phyloP scores from a whole-genome alignment of 2,113 vertebrate genomes.

The Cromileptes altivelis region DNA sequence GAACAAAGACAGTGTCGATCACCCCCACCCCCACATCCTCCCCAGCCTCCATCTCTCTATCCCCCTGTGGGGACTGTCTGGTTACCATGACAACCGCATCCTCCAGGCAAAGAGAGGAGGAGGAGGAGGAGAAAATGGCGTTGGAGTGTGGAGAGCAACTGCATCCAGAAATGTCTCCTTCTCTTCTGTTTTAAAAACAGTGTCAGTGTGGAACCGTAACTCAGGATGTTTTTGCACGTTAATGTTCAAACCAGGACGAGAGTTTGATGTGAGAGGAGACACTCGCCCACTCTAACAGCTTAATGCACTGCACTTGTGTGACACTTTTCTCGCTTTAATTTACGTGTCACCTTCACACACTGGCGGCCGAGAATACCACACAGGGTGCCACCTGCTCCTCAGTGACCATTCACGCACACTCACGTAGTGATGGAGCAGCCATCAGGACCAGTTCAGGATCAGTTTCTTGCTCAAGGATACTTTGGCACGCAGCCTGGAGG shows the following conservation, averaged over 20 bases:
- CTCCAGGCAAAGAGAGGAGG: slow-evolving; percentile 7
- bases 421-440: too few relatives aligned
- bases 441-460: too few relatives aligned
- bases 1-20: slow-evolving; percentile 32
- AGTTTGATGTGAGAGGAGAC: background rate
- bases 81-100: too few relatives aligned
- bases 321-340: too few relatives aligned
- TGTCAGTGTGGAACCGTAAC: background rate
- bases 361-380: too few relatives aligned
- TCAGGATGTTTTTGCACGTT: background rate
- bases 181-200: background rate
- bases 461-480: too few relatives aligned
- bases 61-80: slow-evolving; percentile 21
- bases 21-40: slow-evolving; percentile 8
- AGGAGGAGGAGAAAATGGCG: slow-evolving; percentile 22
- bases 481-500: too few relatives aligned
- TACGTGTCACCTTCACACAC: too few relatives aligned
- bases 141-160: background rate
- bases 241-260: too few relatives aligned
- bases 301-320: too few relatives aligned
- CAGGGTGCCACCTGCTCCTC: too few relatives aligned
- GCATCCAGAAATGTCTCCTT: background rate
- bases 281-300: background rate
- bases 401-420: too few relatives aligned
- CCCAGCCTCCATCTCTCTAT: slow-evolving; percentile 9